Conservation (phyloP, 2,888 invertebrate genomes). For the Amaurobius ferox region DNA sequence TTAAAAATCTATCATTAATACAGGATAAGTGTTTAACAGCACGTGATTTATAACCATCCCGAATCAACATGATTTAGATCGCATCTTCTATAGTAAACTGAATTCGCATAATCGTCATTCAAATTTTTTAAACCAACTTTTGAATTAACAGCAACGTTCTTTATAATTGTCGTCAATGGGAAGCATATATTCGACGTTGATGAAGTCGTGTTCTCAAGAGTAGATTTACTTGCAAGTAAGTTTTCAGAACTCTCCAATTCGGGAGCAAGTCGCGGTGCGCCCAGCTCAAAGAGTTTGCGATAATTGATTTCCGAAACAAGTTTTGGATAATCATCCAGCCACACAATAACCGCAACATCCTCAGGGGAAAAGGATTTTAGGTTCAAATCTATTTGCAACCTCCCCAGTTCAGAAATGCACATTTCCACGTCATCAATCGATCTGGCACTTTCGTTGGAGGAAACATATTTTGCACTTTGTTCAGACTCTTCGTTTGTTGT, state of each 20-base stretch:
- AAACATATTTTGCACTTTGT: too few species aligned
- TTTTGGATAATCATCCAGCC: background rate
- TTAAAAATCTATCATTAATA: too few species aligned
- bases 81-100: background rate
- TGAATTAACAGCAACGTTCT: background rate
- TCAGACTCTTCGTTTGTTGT: too few species aligned
- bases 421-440: background rate
- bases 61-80: background rate
- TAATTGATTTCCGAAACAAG: background rate
- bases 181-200: background rate
- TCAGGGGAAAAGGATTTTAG: background rate
- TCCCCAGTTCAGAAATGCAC: background rate
- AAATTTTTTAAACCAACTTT: too few species aligned
- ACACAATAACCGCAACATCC: background rate
- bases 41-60: too few species aligned
- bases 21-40: too few species aligned
- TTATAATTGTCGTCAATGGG: background rate
- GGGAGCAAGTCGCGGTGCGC: too few species aligned
- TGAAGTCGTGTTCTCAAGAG: background rate
- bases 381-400: background rate
- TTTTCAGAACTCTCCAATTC: background rate
- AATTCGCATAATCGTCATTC: too few species aligned
- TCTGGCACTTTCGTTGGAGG: background rate
- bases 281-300: background rate
- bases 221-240: background rate